Evolutionary conservation across 2,888 invertebrate genomes (phyloP), one percentile per base, ranked within the genome.

Genomic region (Clostera curtula): DNA sequence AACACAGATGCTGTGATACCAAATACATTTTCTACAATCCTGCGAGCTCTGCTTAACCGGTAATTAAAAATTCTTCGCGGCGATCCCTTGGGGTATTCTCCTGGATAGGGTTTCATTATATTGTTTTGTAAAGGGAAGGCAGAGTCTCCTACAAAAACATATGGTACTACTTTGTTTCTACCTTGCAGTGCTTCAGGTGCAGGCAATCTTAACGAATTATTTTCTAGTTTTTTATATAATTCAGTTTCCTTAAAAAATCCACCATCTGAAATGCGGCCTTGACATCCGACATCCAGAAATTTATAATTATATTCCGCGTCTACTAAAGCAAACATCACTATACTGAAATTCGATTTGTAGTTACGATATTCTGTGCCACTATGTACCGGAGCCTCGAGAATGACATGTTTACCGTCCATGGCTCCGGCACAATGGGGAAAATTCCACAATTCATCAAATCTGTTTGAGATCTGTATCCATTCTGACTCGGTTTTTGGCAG

Each of bases 371-470:
- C 28, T 18, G 34, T 25, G 18, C 34, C 38, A 24, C 27, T 27
- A 42, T 21, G 23, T 29, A 24, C 24, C 19, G 50, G 56, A 25
- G 32, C 24, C 27, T 41, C 24, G n/a, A 56, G 34, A 25, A 36
- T 29, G 10, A 53, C 36, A 33, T 54, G 49, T 39, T 55, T 54
- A 11, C 50, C 54, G 33, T 53, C 50, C 24, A 52, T 28, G 16
- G 44, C 35, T 15, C 50, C 50, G 11, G 43, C 13, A 24, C 27
- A 34, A 21, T 31, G 31, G 14, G 38, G 30, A 30, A 37, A 37
- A 19, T 33, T 34, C 31, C 31, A 37, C 28, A 29, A 29, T 27
- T 29, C 27, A 25, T 29, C 29, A 30, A 38, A 38, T 27, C 24
- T 28, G 19, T 29, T 29, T 27, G 29, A 29, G 24, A 29, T 29